Evolutionary conservation across 2,797 vertebrate species (phyloP).

Genomic region (Tinamus major): DNA sequence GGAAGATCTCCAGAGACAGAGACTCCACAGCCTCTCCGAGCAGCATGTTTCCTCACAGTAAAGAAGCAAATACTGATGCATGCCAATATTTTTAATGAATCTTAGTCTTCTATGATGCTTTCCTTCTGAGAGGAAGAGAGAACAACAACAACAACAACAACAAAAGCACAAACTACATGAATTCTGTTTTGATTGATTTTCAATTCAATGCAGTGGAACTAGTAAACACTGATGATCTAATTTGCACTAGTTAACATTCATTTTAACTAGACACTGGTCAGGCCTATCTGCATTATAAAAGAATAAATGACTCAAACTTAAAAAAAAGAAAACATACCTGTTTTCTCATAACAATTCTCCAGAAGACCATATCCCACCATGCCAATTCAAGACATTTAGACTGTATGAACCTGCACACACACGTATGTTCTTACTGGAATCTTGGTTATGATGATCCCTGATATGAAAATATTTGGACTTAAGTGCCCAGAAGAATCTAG

Average conservation of each 20-base stretch:
- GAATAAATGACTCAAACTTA: not conserved
- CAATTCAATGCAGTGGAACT: not conserved
- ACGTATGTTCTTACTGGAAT: not conserved
- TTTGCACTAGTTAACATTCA: not conserved
- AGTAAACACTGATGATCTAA: not conserved
- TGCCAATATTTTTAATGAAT: not conserved
- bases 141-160: too few relatives aligned
- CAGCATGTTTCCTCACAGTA: too few relatives aligned
- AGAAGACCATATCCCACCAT: not conserved
- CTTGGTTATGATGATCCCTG: not conserved
- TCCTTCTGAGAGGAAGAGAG: not conserved
- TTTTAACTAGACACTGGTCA: not conserved
- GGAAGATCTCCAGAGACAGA: too few relatives aligned
- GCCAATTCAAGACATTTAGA: not conserved
- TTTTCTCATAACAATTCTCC: not conserved
- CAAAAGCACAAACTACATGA: rapidly evolving
- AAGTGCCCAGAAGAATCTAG: not conserved
- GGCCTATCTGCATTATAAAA: not conserved
- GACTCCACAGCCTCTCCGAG: too few relatives aligned
- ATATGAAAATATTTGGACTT: not conserved
- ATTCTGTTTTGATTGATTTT: not conserved
- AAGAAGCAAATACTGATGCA: not conserved
- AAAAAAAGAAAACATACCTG: not conserved
- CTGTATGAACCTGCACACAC: not conserved
- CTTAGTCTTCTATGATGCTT: not conserved